Evolutionary conservation across 2,113 vertebrate genomes (phyloP).

Genomic region (Jaculus jaculus): DNA sequence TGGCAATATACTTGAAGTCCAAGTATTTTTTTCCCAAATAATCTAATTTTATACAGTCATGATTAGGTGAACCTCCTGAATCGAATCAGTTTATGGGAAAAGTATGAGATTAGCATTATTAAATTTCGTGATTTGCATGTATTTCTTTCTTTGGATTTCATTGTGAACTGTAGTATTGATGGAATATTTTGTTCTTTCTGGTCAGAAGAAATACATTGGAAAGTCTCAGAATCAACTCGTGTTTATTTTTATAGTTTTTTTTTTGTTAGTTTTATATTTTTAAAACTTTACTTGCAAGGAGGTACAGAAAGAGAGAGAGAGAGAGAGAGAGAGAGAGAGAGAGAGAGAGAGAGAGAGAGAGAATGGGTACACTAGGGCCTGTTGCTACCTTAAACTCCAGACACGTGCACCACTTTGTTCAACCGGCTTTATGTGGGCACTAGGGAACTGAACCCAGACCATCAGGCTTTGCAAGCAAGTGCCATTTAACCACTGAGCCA

Average conservation of each 20-base stretch:
- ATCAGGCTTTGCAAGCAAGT: neutral
- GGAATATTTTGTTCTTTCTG: neutral
- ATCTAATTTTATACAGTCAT: constrained; percentile 77
- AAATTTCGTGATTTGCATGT: constrained; percentile 56
- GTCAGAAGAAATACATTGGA: constrained; percentile 49
- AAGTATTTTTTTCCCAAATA: constrained; percentile 76
- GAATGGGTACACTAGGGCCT: no score
- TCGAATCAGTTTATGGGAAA: constrained; percentile 73
- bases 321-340: no score
- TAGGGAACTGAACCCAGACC: no score
- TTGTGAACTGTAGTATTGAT: neutral
- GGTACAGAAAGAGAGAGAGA: no score
- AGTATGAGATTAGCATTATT: constrained; percentile 71
- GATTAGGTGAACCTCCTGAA: constrained; percentile 78
- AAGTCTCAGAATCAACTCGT: constrained; percentile 39
- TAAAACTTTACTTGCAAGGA: no score
- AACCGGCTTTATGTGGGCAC: no score
- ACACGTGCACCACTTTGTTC: no score
- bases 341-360: no score
- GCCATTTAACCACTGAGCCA: neutral
- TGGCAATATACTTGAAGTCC: constrained; percentile 62
- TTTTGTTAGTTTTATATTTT: no score
- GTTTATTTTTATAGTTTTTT: no score
- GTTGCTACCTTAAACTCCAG: no score
- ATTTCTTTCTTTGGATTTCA: constrained; percentile 48